Evolutionary conservation across 1,140 invertebrate species (phyloP), one percentile per base, ranked within the genome.

Genomic region (Eciton burchellii): DNA sequence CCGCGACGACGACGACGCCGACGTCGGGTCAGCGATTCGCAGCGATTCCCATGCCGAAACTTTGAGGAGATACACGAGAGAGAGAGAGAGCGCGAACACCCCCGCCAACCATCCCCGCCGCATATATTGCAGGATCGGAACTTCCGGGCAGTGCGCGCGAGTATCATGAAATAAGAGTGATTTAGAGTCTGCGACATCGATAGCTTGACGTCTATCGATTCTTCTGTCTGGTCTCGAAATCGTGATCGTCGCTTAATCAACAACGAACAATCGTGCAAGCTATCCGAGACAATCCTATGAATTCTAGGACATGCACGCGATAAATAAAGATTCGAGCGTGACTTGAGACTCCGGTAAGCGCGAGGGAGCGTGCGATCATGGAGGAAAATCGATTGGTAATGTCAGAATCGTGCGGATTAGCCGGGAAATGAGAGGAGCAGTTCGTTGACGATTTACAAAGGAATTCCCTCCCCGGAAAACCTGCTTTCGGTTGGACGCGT

Each of bases 1-100:
- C 89, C 89, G 87, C 89, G 89, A 89, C 89, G 89, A 91, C 86
- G 89, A 86, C 89, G 89, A 89, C 89, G 89, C 90, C 86, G 89
- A 86, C 82, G 87, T 89, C 83, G 89, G 90, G 88, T 90, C 89
- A 91, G 90, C 88, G 90, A 90, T 91, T 90, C 84, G 72, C 72
- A 76, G 65, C 63, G 65, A 81, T 77, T 85, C 70, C 77, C 60
- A 72, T 81, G 76, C 84, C 60, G 88, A 87, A 89, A 89, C 86
- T 87, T 89, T 77, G 60, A n/a, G 11, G 66, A 62, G 77, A 73
- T 88, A 88, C 72, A 88, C 70, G 63, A 47, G 63, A 56, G n/a
- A n/a, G n/a, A n/a, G n/a, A n/a, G n/a, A n/a, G n/a, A n/a, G n/a
- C n/a, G 52, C 66, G 47, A 70, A 65, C 54, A 81, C 72, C 65